Conservation (phyloP, 2,113 vertebrate species). For the Peromyscus polionotus region DNA sequence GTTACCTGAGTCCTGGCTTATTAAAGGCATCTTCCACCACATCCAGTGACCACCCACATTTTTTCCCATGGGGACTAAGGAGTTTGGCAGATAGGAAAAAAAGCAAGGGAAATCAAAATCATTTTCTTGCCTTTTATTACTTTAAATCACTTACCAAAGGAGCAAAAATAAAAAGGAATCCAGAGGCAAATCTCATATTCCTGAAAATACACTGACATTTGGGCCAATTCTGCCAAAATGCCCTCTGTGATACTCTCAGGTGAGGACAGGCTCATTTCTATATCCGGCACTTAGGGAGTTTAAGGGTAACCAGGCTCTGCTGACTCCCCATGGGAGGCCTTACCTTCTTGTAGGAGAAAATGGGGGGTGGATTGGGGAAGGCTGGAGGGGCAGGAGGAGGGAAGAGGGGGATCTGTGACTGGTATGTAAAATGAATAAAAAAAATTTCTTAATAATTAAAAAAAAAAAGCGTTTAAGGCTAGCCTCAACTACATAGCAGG, state of each 20-base stretch:
- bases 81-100: background rate
- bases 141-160: background rate
- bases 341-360: no score
- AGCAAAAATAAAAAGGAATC: background rate
- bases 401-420: no score
- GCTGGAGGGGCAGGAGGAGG: no score
- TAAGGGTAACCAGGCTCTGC: background rate
- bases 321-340: no score
- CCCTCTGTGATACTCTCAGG: background rate
- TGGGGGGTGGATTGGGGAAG: no score
- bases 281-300: background rate
- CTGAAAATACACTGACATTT: conserved; percentile 38
- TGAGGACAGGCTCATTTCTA: conserved; percentile 21
- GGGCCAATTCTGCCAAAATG: background rate
- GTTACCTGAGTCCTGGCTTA: background rate
- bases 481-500: background rate
- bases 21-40: background rate
- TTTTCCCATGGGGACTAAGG: background rate
- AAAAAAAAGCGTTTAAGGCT: background rate
- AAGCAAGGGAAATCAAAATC: background rate
- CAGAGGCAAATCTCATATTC: background rate
- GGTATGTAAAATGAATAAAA: no score
- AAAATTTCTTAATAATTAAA: no score
- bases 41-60: background rate
- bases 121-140: background rate